phyloP scores from a whole-genome alignment of 2,113 vertebrate genomes.

The Onychostruthus taczanowskii region DNA sequence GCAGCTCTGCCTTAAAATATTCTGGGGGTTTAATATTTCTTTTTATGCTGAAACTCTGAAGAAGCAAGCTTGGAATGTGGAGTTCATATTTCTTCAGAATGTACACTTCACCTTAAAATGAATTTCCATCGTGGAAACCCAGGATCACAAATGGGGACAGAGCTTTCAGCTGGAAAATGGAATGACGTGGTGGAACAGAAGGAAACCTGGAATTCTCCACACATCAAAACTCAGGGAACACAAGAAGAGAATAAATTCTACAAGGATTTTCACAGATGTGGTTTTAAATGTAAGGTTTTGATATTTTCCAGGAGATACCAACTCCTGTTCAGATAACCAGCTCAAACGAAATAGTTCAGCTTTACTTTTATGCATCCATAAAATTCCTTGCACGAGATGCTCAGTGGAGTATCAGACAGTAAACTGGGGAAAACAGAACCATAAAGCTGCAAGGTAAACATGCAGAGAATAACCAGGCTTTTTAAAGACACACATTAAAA shows the following conservation, averaged over 20 bases:
- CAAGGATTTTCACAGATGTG: neutral
- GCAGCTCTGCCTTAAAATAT: neutral
- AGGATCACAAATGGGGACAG: neutral
- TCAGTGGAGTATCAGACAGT: neutral
- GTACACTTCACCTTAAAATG: neutral
- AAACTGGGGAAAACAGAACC: neutral
- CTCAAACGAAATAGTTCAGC: neutral
- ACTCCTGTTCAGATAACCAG: neutral
- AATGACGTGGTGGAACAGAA: neutral
- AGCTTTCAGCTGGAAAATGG: neutral
- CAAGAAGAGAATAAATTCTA: neutral
- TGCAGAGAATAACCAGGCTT: neutral
- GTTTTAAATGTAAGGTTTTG: neutral
- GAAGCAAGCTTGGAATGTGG: neutral
- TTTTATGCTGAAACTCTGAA: neutral
- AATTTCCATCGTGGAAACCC: neutral
- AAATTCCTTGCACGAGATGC: neutral
- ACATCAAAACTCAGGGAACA: neutral
- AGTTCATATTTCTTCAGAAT: neutral
- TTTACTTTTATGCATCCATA: constrained; percentile 23
- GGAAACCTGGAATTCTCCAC: neutral
- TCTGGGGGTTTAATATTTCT: neutral
- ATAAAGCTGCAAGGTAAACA: constrained; percentile 33
- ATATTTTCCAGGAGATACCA: neutral
- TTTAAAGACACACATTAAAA: neutral